Evolutionary conservation across 2,888 invertebrate genomes (phyloP).

Genomic region (Sminthurides aquaticus): DNA sequence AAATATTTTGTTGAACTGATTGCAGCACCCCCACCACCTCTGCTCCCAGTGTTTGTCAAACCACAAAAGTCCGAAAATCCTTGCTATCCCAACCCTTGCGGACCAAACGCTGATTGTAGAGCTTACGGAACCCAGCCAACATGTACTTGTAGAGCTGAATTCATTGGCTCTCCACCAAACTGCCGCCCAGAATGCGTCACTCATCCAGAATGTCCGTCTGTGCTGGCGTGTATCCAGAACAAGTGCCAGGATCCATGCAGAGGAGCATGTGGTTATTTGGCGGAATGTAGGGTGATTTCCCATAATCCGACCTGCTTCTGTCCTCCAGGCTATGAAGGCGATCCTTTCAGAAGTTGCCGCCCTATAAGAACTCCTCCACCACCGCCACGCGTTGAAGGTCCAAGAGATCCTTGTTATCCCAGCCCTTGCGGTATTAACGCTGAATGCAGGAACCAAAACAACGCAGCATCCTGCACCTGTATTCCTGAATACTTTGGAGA

Average conservation of each 20-base stretch:
- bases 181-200: conserved; percentile 59
- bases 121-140: conserved; percentile 44
- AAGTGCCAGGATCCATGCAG: conserved; percentile 44
- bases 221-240: conserved; percentile 66
- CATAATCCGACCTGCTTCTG: conserved; percentile 55
- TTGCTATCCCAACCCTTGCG: conserved; percentile 60
- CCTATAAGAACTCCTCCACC: conserved; percentile 22
- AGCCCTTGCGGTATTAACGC: conserved; percentile 71
- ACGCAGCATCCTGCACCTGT: conserved; percentile 64
- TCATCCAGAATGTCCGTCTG: conserved; percentile 63
- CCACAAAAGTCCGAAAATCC: conserved; percentile 15
- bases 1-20: background rate
- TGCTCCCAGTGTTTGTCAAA: conserved; percentile 9
- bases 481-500: conserved; percentile 63
- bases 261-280: conserved; percentile 35
- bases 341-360: conserved; percentile 55
- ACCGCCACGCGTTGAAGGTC: conserved; percentile 51
- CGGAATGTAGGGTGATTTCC: conserved; percentile 44
- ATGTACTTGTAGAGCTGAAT: conserved; percentile 45
- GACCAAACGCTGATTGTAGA: conserved; percentile 59
- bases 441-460: conserved; percentile 53
- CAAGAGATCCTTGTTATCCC: conserved; percentile 49
- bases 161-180: conserved; percentile 43
- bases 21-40: conserved; percentile 18
- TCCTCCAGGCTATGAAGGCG: conserved; percentile 61